Conservation (phyloP, 2,888 invertebrate genomes). For the Pegoplata infirma region DNA sequence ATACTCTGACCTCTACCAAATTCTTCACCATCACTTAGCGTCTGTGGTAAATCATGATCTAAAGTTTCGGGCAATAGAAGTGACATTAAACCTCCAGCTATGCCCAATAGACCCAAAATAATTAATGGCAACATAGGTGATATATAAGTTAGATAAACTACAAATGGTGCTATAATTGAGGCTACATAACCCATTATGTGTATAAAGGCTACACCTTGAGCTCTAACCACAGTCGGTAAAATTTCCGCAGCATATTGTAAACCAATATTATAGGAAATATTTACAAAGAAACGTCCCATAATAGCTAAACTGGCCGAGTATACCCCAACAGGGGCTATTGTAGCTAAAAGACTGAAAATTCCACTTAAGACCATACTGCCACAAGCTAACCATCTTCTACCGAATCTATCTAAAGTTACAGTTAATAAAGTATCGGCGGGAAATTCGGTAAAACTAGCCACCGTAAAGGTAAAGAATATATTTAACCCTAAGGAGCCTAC, state of each 20-base stretch:
- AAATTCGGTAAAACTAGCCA: conserved; percentile 90
- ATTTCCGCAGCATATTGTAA: conserved; percentile 93
- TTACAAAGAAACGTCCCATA: conserved; percentile 90
- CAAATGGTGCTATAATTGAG: conserved; percentile 88
- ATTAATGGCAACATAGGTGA: conserved; percentile 86
- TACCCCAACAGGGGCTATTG: conserved; percentile 83
- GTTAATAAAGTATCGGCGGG: conserved; percentile 92
- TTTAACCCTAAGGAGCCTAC: conserved; percentile 90
- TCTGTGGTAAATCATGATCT: conserved; percentile 91
- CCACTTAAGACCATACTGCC: conserved; percentile 89
- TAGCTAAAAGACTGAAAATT: conserved; percentile 87
- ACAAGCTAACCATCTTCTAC: conserved; percentile 90
- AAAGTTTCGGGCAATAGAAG: conserved; percentile 91
- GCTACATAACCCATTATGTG: conserved; percentile 94
- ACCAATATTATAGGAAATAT: conserved; percentile 93
- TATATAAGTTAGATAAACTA: conserved; percentile 88
- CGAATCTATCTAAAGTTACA: conserved; percentile 85
- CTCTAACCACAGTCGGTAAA: conserved; percentile 91
- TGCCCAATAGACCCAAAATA: conserved; percentile 87
- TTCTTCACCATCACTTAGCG: conserved; percentile 90
- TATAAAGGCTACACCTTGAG: conserved; percentile 90
- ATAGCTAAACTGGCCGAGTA: conserved; percentile 88
- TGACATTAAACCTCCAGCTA: conserved; percentile 86
- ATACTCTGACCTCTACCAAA: conserved; percentile 89
- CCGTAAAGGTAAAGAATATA: conserved; percentile 90